Evolutionary conservation across 2,113 vertebrate species (phyloP), one percentile per base, ranked within the genome.

Genomic region (Podiceps cristatus): DNA sequence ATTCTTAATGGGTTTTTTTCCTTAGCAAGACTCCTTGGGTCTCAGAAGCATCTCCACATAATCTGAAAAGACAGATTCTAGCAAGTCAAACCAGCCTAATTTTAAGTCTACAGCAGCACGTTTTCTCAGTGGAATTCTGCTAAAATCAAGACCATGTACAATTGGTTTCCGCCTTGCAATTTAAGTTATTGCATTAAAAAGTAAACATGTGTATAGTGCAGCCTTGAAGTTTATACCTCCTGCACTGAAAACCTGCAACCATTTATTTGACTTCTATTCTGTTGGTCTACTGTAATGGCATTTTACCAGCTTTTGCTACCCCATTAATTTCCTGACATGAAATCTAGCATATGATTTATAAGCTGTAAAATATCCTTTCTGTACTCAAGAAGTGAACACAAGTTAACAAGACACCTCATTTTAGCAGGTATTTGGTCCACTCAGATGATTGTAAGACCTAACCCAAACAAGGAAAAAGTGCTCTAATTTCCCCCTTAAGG

Each of bases 51-150:
- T 66, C 62, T 91, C 31, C 80, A 69, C 1, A 1, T 91, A 91
- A 97, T 75, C 45, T 90, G 80, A 93, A 93, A 85, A 93, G 94
- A 93, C 58, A 94, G 86, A 89, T 82, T 89, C 80, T 73, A 91
- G 44, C 58, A 92, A 91, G 49, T 64, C 20, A 91, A 60, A 87
- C 47, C 33, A 89, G 22, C 10, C 37, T 89, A 50, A 82, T 75
- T 94, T 91, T 31, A 95, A 73, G 53, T 27, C 15, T 82, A 69
- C 18, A 35, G 11, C 5, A 91, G 40, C 15, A 42, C 2, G 2
- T 82, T 96, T 94, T 91, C 95, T 93, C 83, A 60, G 69, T 66
- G 86, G 94, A 94, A 91, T 91, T 8, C 56, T 91, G 76, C 49
- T 91, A 91, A 96, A 86, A 90, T 85, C 80, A 76, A 85, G 73